A percentile compares a stretch with the other conserved stretches of the same genome.
These are phyloP conservation scores for Nematolebias whitei DNA, from an alignment of 2,113 vertebrate genomes.

Conservation along the genomic window DNA sequence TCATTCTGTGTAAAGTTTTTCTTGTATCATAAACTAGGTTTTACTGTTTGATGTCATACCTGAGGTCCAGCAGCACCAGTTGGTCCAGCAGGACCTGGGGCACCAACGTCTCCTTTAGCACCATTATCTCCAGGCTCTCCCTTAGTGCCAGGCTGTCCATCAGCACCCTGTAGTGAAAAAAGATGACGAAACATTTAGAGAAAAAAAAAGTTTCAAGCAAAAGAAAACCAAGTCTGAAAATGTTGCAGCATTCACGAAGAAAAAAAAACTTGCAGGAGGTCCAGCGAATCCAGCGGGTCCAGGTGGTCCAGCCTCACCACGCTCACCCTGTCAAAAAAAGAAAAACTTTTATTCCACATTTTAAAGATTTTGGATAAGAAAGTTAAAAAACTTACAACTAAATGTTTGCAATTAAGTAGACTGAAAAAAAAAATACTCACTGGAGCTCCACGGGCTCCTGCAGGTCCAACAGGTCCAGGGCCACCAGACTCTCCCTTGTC, in stretches of 20 bases:
- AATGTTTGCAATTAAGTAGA: neutral
- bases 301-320: constrained; percentile 90
- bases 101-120: constrained; percentile 92
- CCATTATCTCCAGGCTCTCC: constrained; percentile 88
- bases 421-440: constrained; percentile 77
- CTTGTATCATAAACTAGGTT: neutral
- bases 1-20: neutral
- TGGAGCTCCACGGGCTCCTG: constrained; percentile 90
- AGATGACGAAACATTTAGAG: neutral
- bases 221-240: neutral
- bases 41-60: constrained; percentile 47
- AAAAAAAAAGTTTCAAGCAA: constrained; percentile 3
- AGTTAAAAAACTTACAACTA: neutral
- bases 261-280: constrained; percentile 88
- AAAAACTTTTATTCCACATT: constrained; percentile 1
- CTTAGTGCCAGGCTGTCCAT: constrained; percentile 86
- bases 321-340: constrained; percentile 85
- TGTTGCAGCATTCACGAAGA: neutral
- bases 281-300: constrained; percentile 98
- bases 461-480: constrained; percentile 85
- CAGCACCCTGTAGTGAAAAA: constrained; percentile 82
- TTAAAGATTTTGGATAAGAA: neutral
- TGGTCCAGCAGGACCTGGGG: constrained; percentile 91
- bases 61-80: constrained; percentile 83
- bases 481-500: constrained; percentile 97